Conservation (phyloP, 1,140 invertebrate species). For the Zaprionus vittiger region DNA sequence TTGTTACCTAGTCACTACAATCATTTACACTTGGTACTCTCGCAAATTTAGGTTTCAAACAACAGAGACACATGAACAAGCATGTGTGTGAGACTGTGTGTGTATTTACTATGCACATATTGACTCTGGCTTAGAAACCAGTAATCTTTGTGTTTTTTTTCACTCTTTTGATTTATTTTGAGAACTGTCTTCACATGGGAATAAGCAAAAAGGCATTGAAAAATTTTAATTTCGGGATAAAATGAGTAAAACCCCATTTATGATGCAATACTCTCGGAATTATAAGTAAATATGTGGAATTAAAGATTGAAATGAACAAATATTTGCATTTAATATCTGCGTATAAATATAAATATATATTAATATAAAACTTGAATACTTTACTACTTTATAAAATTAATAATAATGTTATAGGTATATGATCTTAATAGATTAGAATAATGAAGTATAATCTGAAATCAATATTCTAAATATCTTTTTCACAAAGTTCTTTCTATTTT, state of each 20-base stretch:
- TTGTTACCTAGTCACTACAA: constrained; percentile 37
- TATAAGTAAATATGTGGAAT: neutral
- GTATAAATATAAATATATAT: neutral
- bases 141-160: constrained; percentile 29
- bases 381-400: no score
- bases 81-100: neutral
- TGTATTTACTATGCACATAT: constrained; percentile 30
- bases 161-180: constrained; percentile 39
- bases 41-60: constrained; percentile 27
- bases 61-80: neutral
- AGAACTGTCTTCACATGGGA: constrained; percentile 6
- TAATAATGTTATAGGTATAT: no score
- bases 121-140: constrained; percentile 31
- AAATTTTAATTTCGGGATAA: neutral
- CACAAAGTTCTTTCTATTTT: neutral
- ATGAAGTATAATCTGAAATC: no score
- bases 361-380: neutral
- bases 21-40: constrained; percentile 53
- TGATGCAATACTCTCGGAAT: neutral
- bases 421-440: no score
- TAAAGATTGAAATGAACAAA: neutral
- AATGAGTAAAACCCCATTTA: neutral
- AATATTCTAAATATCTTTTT: no score
- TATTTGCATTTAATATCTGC: neutral
- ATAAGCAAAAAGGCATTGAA: neutral